Evolutionary conservation across 2,888 invertebrate species (phyloP), one percentile per base, ranked within the genome.

Genomic region (Drosophila diplacantha): DNA sequence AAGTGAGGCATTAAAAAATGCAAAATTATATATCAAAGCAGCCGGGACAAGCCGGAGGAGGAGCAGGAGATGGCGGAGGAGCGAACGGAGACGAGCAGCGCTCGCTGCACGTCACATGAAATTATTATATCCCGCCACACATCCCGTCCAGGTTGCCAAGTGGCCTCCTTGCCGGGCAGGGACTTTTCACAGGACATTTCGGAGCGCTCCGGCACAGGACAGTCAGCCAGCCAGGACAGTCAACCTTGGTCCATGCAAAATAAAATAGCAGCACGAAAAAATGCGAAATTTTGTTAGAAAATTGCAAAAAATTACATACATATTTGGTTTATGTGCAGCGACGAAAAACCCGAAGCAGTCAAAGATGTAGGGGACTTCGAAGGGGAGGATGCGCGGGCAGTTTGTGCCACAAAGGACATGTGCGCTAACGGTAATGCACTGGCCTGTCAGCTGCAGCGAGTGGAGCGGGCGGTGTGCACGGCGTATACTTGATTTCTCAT

Each of bases 11-110:
- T 81, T 81, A 83, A 83, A 81, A 81, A 81, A 83, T 79, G 77
- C 77, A 81, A 81, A 83, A 81, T 75, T 83, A 75, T 81, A 83
- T 81, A 83, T 81, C 80, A 83, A 81, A 83, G 80, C 74, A 77
- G 78, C 60, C 73, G 16, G 56, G n/a, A 60, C 35, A 29, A 29
- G 31, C 20, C 35, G 16, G 41, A 29, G 18, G 18, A 31, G 11
- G 35, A n/a, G 18, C 9, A 16, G 34, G 39, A 34, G 54, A 16
- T 51, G 11, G 43, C 26, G 34, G 61, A 73, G 61, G 57, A 65
- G 69, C 59, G 67, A 68, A 58, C 65, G 72, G 52, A 52, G 53
- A 52, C 64, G n/a, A 50, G 57, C 76, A n/a, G 35, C 70, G 76
- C 60, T 57, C 70, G 71, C 64, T 76, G 80, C 75, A 83, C 53